Percentiles rank a stretch among this genome's conserved stretches.
Evolutionary conservation across 2,797 vertebrate genomes (phyloP).

Genomic region (Sphenodon punctatus): DNA sequence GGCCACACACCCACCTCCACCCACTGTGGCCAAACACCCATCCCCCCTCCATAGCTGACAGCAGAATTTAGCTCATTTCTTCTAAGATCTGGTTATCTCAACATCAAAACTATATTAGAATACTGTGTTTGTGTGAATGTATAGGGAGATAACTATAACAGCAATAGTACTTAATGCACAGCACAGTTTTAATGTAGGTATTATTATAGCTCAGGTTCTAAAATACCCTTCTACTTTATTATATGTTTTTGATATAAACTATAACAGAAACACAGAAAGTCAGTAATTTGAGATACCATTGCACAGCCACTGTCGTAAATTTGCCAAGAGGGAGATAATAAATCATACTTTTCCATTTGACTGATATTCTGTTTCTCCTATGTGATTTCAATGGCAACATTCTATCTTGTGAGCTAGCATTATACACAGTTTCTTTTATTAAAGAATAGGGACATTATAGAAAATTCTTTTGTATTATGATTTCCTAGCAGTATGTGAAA

Average conservation of each 20-base stretch:
- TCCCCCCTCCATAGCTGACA: too few species aligned
- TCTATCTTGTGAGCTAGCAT: constrained; percentile 54
- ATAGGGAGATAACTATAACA: background rate
- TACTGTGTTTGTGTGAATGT: background rate
- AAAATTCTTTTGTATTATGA: constrained; percentile 64
- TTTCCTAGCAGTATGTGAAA: constrained; percentile 57
- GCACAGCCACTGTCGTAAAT: constrained; percentile 66
- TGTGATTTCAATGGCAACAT: constrained; percentile 51
- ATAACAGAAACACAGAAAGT: constrained; percentile 64
- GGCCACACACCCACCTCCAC: too few species aligned
- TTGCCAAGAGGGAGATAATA: constrained; percentile 64
- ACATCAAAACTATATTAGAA: background rate
- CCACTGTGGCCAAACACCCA: too few species aligned
- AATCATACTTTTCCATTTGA: constrained; percentile 66
- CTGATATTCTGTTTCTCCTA: constrained; percentile 56
- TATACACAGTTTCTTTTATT: constrained; percentile 59
- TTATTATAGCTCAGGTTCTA: constrained; percentile 50
- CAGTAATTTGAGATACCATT: constrained; percentile 65
- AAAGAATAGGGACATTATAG: constrained; percentile 58
- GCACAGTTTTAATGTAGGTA: constrained; percentile 27
- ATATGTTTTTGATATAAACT: constrained; percentile 47
- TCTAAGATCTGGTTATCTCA: background rate
- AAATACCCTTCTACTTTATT: constrained; percentile 30
- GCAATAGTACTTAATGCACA: constrained; percentile 34
- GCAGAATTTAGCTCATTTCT: background rate